Percentiles rank a stretch among this genome's conserved stretches.
These are phyloP conservation scores for Athalia cordata DNA, from an alignment of 2,888 invertebrate genomes.

Conservation along the genomic window DNA sequence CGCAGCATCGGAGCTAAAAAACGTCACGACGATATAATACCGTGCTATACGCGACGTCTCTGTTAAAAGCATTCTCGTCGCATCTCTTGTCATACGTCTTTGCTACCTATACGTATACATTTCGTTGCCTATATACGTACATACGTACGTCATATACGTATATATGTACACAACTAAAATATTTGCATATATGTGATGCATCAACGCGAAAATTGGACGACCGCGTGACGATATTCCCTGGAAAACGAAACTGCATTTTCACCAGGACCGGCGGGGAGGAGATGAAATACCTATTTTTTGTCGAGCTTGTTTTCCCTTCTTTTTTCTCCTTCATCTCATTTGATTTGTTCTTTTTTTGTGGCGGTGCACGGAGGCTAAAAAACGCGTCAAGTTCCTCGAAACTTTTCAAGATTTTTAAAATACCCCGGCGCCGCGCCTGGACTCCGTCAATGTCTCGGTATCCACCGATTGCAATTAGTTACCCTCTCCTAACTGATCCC, in stretches of 20 bases:
- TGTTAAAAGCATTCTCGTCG: too few species aligned
- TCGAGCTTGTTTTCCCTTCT: too few species aligned
- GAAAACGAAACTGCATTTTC: constrained; percentile 11
- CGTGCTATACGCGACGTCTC: too few species aligned
- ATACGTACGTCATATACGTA: neutral
- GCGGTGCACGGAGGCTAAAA: constrained; percentile 9
- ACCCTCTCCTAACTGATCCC: too few species aligned
- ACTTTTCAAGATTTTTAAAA: constrained; percentile 1
- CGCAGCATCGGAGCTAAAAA: too few species aligned
- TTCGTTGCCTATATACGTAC: neutral
- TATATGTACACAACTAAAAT: constrained; percentile 4
- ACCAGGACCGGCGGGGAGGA: constrained; percentile 3
- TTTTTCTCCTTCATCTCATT: too few species aligned
- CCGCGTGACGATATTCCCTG: constrained; percentile 15
- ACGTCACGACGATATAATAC: too few species aligned
- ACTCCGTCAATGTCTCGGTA: too few species aligned
- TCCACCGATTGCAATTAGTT: too few species aligned
- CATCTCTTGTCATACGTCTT: too few species aligned
- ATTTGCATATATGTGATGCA: constrained; percentile 29
- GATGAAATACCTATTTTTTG: neutral
- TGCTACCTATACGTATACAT: neutral
- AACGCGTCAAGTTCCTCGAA: neutral
- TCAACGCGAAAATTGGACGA: constrained; percentile 34
- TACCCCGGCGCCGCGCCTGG: neutral
- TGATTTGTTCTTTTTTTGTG: too few species aligned